A percentile compares a stretch with the other conserved stretches of the same genome.
Conservation (phyloP, 1,140 invertebrate genomes). For the Battus philenor region DNA sequence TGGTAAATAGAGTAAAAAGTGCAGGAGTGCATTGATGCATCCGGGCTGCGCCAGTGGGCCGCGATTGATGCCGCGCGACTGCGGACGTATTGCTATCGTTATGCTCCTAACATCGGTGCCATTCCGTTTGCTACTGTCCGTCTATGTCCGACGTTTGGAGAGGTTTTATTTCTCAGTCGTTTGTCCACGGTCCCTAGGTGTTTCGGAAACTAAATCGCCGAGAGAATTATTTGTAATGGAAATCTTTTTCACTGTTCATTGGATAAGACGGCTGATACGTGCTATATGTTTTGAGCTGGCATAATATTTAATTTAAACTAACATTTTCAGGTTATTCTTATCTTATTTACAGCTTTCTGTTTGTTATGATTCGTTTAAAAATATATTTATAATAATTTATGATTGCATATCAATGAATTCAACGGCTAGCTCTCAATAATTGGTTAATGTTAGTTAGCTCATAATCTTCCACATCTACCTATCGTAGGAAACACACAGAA, state of each 20-base stretch:
- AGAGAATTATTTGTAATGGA: neutral
- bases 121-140: constrained; percentile 49
- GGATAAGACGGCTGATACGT: too few species aligned
- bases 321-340: too few species aligned
- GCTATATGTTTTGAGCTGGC: too few species aligned
- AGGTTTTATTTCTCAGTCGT: constrained; percentile 49
- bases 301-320: too few species aligned
- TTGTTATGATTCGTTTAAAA: too few species aligned
- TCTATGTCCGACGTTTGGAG: constrained; percentile 44
- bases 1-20: constrained; percentile 28
- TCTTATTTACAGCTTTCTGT: too few species aligned
- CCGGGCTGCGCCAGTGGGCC: constrained; percentile 50
- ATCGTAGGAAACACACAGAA: constrained; percentile 56
- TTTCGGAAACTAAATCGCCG: constrained; percentile 1
- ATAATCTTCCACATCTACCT: constrained; percentile 2
- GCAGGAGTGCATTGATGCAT: constrained; percentile 57
- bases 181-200: constrained; percentile 6
- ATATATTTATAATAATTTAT: neutral
- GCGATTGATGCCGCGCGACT: constrained; percentile 63
- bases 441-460: neutral
- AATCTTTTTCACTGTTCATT: neutral
- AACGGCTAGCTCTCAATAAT: neutral
- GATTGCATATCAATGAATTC: neutral
- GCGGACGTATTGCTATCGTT: constrained; percentile 67
- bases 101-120: constrained; percentile 66